Percentiles rank a stretch among this genome's conserved stretches.
These are phyloP conservation scores for Ormyrus labotus DNA, from an alignment of 2,888 invertebrate genomes.

Conservation along the genomic window DNA sequence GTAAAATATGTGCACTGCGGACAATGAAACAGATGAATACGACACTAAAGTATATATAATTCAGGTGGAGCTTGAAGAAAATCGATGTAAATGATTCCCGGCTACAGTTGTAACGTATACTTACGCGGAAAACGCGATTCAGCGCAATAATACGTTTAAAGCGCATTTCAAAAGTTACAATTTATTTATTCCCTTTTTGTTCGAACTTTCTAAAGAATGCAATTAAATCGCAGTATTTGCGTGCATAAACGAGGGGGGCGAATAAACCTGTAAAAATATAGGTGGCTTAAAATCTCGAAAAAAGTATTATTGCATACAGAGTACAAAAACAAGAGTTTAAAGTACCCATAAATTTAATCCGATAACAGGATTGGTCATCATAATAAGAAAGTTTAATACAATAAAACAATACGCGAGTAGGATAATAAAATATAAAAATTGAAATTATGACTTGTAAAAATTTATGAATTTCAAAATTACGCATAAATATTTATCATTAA, in stretches of 20 bases:
- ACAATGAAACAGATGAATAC: constrained; percentile 51
- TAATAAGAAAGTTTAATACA: neutral
- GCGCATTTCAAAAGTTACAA: neutral
- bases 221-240: neutral
- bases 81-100: constrained; percentile 46
- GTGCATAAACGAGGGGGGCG: neutral
- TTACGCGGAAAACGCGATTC: constrained; percentile 11
- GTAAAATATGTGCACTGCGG: constrained; percentile 44
- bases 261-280: too few relatives aligned
- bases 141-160: constrained; percentile 13
- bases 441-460: constrained; percentile 33
- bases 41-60: constrained; percentile 42
- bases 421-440: neutral
- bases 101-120: constrained; percentile 2
- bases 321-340: neutral
- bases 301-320: neutral
- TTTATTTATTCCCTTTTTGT: neutral
- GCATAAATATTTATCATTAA: constrained; percentile 37
- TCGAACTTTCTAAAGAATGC: neutral
- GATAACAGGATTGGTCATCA: neutral
- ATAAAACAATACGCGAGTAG: too few relatives aligned
- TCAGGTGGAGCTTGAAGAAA: constrained; percentile 34
- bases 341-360: neutral
- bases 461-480: constrained; percentile 32
- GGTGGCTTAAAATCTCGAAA: too few relatives aligned